A percentile compares a stretch with the other conserved stretches of the same genome.
These are phyloP conservation scores for Halesus radiatus DNA, from an alignment of 1,140 invertebrate genomes.

Conservation along the genomic window DNA sequence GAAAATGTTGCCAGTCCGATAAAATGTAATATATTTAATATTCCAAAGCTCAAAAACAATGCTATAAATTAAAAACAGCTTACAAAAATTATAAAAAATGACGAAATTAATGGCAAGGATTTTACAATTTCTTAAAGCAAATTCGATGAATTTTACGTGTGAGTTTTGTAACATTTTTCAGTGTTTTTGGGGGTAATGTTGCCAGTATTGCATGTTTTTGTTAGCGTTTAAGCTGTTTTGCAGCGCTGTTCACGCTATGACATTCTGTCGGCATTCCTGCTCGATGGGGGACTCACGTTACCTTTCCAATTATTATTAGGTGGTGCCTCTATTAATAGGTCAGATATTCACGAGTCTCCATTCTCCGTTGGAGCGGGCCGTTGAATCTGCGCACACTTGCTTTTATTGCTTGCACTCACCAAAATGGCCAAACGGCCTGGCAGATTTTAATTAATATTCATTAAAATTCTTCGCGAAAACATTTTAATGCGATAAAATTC, in stretches of 20 bases:
- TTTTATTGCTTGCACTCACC: conserved; percentile 29
- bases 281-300: conserved; percentile 67
- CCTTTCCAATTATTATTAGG: conserved; percentile 69
- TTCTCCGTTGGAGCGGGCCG: conserved; percentile 45
- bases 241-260: conserved; percentile 40
- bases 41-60: conserved; percentile 20
- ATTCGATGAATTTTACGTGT: neutral
- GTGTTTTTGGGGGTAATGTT: neutral
- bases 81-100: neutral
- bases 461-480: neutral
- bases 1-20: conserved; percentile 13
- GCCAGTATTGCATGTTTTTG: conserved; percentile 9
- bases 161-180: neutral
- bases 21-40: neutral
- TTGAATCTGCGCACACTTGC: conserved; percentile 30
- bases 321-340: conserved; percentile 67
- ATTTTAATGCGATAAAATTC: conserved; percentile 11
- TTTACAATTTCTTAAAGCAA: neutral
- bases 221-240: conserved; percentile 16
- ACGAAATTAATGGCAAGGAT: neutral
- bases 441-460: conserved; percentile 8
- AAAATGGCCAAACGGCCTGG: neutral
- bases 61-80: neutral
- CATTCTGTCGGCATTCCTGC: conserved; percentile 60
- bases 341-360: conserved; percentile 62